Percentiles rank a stretch among this genome's conserved stretches.
Conservation (phyloP, 1,140 invertebrate genomes). For the Samia ricini region DNA sequence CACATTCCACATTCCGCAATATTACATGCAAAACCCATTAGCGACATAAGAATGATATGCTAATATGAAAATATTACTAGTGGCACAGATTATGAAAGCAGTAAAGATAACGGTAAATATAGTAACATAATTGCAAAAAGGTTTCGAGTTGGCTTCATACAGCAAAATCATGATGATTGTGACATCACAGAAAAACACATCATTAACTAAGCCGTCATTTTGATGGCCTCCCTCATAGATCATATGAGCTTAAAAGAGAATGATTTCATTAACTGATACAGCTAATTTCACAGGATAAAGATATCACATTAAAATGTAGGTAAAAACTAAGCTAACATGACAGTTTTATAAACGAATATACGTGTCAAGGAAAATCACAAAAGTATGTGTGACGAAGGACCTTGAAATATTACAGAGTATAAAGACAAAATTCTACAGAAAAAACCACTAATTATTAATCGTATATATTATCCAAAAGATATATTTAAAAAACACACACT, state of each 20-base stretch:
- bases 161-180: neutral
- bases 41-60: neutral
- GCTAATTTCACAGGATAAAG: neutral
- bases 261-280: neutral
- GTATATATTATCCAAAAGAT: neutral
- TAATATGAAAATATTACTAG: neutral
- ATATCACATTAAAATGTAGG: neutral
- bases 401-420: neutral
- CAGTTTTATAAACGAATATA: neutral
- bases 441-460: neutral
- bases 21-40: slow-evolving; percentile 1
- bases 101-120: neutral
- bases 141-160: neutral
- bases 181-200: neutral
- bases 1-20: slow-evolving; percentile 6
- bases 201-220: no score
- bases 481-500: neutral
- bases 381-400: neutral
- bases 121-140: neutral
- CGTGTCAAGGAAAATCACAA: neutral
- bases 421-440: neutral
- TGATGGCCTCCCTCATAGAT: neutral
- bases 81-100: neutral
- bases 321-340: neutral
- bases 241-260: neutral